Evolutionary conservation across 2,113 vertebrate genomes (phyloP), one percentile per base, ranked within the genome.

Genomic region (Epinephelus lanceolatus): DNA sequence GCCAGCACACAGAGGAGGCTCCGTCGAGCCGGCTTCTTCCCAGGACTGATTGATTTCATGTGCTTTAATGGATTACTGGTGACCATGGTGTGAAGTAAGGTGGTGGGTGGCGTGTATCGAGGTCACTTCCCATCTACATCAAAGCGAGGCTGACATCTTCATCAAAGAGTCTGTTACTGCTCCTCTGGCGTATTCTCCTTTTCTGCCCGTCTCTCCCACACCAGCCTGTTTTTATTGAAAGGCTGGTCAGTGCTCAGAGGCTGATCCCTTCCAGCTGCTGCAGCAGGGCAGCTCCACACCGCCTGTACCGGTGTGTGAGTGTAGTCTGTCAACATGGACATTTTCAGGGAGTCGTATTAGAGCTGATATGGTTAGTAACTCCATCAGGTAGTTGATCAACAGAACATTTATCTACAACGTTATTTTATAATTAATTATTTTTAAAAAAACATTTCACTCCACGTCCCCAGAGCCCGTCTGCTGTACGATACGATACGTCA

Each of bases 81-180:
- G 45, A 9, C 27, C 23, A n/a, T 56, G 68, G 23, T 56, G 61
- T 33, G 15, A 67, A 55, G 68, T 45, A 59, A 66, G 51, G 57
- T 21, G 42, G 23, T 40, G 55, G 51, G 70, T 49, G 45, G 23
- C 42, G 47, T 55, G 55, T 40, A 61, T 56, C 37, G 9, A 52
- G 78, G 78, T 76, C 60, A 76, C 70, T 67, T 51, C 59, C n/a
- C 51, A 53, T 87, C 60, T 69, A 69, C 70, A 75, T 86, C 76
- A 89, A 78, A 78, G 79, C 69, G 40, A 9, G 33, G 33, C 59
- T 74, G 81, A 80, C 72, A 55, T 84, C 66, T 76, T 79, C 67
- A 80, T 83, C 71, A 82, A 78, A 82, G 53, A 71, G 7, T 45
- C 77, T 66, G 12, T 74, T 66, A 12, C 61, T 13, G 3, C 71